phyloP scores from a whole-genome alignment of 2,888 invertebrate species.

The Eucera pruinosa region DNA sequence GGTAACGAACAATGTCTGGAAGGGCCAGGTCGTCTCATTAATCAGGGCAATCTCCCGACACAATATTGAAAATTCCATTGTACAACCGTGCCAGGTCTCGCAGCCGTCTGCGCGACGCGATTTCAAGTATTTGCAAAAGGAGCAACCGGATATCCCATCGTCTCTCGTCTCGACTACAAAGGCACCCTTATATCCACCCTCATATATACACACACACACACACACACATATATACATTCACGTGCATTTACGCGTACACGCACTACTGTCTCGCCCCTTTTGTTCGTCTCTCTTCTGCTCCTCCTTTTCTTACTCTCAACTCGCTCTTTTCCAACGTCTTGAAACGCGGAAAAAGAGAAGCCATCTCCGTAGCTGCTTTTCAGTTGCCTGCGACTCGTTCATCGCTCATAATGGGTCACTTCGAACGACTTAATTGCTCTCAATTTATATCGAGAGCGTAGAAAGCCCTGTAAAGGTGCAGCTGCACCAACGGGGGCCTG shows the following conservation, averaged over 20 bases:
- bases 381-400: not conserved
- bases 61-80: slow-evolving; percentile 80
- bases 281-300: slow-evolving; percentile 27
- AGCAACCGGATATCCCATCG: slow-evolving; percentile 52
- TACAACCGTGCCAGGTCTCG: slow-evolving; percentile 44
- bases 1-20: slow-evolving; percentile 57
- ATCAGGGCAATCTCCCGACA: slow-evolving; percentile 74
- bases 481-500: not conserved
- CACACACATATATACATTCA: too few relatives aligned
- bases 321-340: slow-evolving; percentile 17
- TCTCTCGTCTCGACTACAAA: slow-evolving; percentile 40
- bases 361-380: not conserved
- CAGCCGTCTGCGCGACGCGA: slow-evolving; percentile 70
- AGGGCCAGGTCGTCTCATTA: slow-evolving; percentile 70
- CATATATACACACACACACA: not conserved
- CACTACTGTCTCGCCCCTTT: not conserved
- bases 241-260: not conserved
- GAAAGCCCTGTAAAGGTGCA: slow-evolving; percentile 16
- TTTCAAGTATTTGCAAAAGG: slow-evolving; percentile 76
- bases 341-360: slow-evolving; percentile 19
- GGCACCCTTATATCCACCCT: slow-evolving; percentile 1
- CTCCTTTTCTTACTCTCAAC: slow-evolving; percentile 18
- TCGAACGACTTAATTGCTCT: slow-evolving; percentile 65
- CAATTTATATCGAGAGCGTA: slow-evolving; percentile 64
- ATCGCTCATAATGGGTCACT: slow-evolving; percentile 49